Base-by-base conservation (phyloP, 1,140 invertebrate genomes). In the Diorhabda elongata region DNA sequence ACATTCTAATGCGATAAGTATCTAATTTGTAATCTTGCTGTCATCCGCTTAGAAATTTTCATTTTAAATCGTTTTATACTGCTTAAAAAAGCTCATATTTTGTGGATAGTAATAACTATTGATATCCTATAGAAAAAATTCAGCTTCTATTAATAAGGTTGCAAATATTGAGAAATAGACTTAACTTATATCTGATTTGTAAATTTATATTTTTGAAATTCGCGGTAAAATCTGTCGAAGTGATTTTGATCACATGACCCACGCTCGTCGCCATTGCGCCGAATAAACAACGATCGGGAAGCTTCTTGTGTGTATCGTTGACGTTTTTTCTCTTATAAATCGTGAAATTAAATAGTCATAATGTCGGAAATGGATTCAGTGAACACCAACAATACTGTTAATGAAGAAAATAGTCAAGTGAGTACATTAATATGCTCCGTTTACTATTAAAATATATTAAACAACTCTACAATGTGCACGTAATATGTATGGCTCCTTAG, bases 181-280 rank as follows among this genome's bases (percentile, higher is more conserved):
- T 26, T 26, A 26, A 26, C 26, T 1, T 26, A 26, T 26, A 26
- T 1, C 26, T 26, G 26, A 26, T 26, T 26, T 26, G 26, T 26
- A 26, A 26, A 26, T 26, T 26, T 26, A 26, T 26, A 26, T 60
- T 68, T 74, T 74, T 59, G 70, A 75, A 74, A 43, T 63, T 66
- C 42, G 60, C 73, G 75, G 58, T 26, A 45, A 61, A 67, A 73
- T 64, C 63, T 73, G 75, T 73, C 70, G 68, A 66, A 66, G 47
- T 57, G 67, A 66, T 44, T 56, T 62, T 56, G 61, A 63, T 81
- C 80, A 81, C 80, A 77, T 81, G 79, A 81, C 80, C 78, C 76
- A 81, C 80, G 80, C 80, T 80, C 68, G 75, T 76, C 78, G 80
- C 80, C 80, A 81, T 81, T 81, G 79, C 73, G 76, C 72, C 74